Base-by-base conservation (phyloP, 2,888 invertebrate genomes). In the Nephrotoma flavescens region DNA sequence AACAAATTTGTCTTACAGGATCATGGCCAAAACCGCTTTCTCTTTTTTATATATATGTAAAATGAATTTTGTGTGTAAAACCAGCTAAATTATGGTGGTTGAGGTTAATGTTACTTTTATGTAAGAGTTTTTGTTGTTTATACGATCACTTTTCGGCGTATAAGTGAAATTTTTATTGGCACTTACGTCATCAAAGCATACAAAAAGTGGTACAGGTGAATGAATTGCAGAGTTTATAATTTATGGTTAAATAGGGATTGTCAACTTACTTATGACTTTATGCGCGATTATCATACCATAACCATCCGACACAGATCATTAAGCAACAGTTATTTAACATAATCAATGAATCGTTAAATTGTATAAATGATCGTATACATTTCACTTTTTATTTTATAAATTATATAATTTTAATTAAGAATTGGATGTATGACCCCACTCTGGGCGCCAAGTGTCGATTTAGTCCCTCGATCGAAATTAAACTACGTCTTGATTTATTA, bases 1-100 rank as follows among this genome's bases (percentile, higher is more conserved):
- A 19, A 71, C 71, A 71, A 71, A 71, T 71, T 71, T 71, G 71
- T 71, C 71, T 71, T 71, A 31, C 87, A 87, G 87, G 87, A 87
- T 87, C 87, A 87, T 86, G 87, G 87, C 86, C 87, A 87, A 87
- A 87, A 87, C 87, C 86, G 86, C 87, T 87, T 87, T 87, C 87
- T 87, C 87, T 87, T 87, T 87, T 86, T 85, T 44, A n/a, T 57
- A 31, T 31, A 31, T 31, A 31, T 85, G n/a, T 85, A 42, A 19
- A 42, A 42, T 85, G 41, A 41, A 31, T 71, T 71, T 71, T 52
- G 52, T 52, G 52, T 85, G 9, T 42, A 85, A 85, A 85, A 85
- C 42, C 84, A 85, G 11, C 84, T 85, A 85, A 85, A 41, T 85
- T 85, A 85, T 85, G 41, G 84, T 85, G 84, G 41, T 85, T 85